phyloP scores from a whole-genome alignment of 2,888 invertebrate genomes.

The Aphodius granarius region DNA sequence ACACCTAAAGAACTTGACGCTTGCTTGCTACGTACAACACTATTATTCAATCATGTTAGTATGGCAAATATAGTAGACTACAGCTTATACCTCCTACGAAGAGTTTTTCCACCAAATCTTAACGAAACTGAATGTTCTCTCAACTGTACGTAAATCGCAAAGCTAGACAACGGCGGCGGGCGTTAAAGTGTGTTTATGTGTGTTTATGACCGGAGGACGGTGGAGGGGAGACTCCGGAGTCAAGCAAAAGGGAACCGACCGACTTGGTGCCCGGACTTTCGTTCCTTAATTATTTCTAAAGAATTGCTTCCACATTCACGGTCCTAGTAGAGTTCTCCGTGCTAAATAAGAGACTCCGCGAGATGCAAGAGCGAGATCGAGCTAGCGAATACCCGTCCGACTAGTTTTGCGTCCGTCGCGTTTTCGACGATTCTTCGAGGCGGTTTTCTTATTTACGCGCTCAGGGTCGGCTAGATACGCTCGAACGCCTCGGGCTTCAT shows the following conservation, averaged over 20 bases:
- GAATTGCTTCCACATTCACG: not conserved
- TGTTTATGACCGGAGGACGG: not conserved
- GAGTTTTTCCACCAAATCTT: no score
- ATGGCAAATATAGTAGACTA: not conserved
- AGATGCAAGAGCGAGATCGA: not conserved
- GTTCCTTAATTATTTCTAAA: not conserved
- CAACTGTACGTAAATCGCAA: not conserved
- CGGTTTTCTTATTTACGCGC: not conserved
- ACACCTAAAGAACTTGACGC: not conserved
- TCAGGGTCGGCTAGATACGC: not conserved
- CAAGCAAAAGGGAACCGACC: not conserved
- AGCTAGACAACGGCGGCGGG: not conserved
- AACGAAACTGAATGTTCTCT: not conserved
- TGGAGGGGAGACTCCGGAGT: not conserved
- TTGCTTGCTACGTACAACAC: not conserved
- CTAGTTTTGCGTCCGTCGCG: not conserved
- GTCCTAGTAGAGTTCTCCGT: not conserved
- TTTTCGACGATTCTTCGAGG: not conserved
- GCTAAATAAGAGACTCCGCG: not conserved
- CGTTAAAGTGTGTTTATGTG: not conserved
- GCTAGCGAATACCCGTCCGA: not conserved
- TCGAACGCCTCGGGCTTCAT: not conserved
- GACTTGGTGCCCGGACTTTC: not conserved
- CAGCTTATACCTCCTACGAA: no score
- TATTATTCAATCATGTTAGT: not conserved